Percentiles rank a stretch among this genome's conserved stretches.
Evolutionary conservation across 2,797 vertebrate species (phyloP).

Genomic region (Tolypeutes matacus): DNA sequence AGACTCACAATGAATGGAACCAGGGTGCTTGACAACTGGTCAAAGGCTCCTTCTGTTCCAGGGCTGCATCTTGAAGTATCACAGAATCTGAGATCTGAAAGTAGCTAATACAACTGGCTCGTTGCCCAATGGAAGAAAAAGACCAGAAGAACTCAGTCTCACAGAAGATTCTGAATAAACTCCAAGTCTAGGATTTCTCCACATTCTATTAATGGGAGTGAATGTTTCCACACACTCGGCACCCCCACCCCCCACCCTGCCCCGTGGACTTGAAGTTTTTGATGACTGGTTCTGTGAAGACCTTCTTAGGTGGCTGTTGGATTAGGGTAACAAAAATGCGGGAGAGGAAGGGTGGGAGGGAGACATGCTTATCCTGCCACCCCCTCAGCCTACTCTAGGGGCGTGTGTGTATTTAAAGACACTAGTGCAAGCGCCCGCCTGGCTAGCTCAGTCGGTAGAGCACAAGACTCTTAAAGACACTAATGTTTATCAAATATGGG

Average conservation of each 20-base stretch:
- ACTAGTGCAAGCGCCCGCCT: too few species aligned
- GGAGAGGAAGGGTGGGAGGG: background rate
- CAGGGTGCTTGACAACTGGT: background rate
- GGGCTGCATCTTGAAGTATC: background rate
- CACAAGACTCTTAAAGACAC: too few species aligned
- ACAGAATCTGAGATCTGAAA: background rate
- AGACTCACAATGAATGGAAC: fast-evolving
- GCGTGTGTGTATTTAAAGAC: background rate
- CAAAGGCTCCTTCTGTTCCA: background rate
- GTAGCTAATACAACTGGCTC: background rate
- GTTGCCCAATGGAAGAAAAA: background rate
- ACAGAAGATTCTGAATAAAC: background rate
- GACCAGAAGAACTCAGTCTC: background rate
- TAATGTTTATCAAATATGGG: background rate
- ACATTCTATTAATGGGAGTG: background rate
- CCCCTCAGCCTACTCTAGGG: background rate
- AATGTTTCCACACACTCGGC: background rate
- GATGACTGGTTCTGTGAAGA: background rate
- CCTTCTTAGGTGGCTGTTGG: background rate
- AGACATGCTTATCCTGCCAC: background rate
- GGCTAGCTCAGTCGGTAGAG: too few species aligned
- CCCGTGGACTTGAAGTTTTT: background rate
- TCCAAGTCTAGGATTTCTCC: background rate
- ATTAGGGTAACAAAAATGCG: background rate
- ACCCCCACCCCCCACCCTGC: fast-evolving